phyloP scores from a whole-genome alignment of 2,888 invertebrate genomes.

The Sipha maydis region DNA sequence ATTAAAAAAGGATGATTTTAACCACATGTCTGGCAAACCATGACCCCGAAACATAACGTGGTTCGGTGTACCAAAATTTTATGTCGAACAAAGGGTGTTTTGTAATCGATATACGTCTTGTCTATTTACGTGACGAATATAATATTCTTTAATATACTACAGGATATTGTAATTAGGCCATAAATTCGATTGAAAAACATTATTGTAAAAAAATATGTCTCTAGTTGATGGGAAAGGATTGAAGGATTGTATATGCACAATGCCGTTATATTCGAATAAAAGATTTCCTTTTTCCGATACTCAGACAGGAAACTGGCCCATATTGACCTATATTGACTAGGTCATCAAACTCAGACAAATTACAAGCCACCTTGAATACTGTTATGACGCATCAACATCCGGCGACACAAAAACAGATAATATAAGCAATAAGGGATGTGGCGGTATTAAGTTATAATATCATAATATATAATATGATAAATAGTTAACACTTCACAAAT shows the following conservation, averaged over 20 bases:
- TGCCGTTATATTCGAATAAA: slow-evolving; percentile 58
- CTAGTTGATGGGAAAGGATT: slow-evolving; percentile 46
- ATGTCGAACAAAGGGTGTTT: slow-evolving; percentile 35
- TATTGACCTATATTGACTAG: slow-evolving; percentile 53
- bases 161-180: slow-evolving; percentile 60
- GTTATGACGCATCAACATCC: slow-evolving; percentile 21
- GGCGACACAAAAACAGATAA: not conserved
- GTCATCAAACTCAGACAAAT: slow-evolving; percentile 38
- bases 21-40: slow-evolving; percentile 61
- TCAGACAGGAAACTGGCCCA: slow-evolving; percentile 47
- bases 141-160: slow-evolving; percentile 8
- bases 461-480: too few relatives aligned
- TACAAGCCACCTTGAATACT: slow-evolving; percentile 4
- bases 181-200: slow-evolving; percentile 52
- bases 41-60: slow-evolving; percentile 45
- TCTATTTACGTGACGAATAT: slow-evolving; percentile 43
- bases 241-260: slow-evolving; percentile 44
- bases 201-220: slow-evolving; percentile 33
- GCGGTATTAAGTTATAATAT: not conserved
- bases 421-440: not conserved
- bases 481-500: too few relatives aligned
- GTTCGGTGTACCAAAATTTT: slow-evolving; percentile 14
- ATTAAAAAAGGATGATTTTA: slow-evolving; percentile 47
- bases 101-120: slow-evolving; percentile 50
- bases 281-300: slow-evolving; percentile 51